These are phyloP conservation scores for Pyrocephalus nanus DNA, from an alignment of 2,797 vertebrate species.

Conservation along the genomic window DNA sequence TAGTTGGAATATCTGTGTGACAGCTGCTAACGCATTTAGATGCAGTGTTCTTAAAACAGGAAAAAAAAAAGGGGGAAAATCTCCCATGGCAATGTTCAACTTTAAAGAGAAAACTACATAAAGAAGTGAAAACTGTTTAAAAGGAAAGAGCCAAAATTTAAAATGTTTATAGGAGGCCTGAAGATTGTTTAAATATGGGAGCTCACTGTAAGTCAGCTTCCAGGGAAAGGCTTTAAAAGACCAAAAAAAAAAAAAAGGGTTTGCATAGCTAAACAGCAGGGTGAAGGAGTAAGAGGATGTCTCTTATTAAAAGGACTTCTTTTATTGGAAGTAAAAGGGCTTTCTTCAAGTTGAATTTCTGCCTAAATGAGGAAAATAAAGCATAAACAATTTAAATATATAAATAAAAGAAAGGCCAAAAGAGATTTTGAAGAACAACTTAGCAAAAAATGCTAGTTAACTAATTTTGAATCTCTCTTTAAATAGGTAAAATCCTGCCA, in stretches of 20 bases:
- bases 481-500: neutral
- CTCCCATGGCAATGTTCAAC: neutral
- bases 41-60: neutral
- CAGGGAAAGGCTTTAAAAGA: neutral
- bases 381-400: neutral
- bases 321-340: neutral
- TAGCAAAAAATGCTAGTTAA: neutral
- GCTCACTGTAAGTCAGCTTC: neutral
- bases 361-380: neutral
- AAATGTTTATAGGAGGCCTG: neutral
- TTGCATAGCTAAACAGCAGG: neutral
- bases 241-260: neutral
- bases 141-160: neutral
- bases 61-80: neutral
- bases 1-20: neutral
- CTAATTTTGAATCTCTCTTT: neutral
- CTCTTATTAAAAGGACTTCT: neutral
- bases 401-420: neutral
- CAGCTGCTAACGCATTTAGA: neutral
- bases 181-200: constrained; percentile 1
- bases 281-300: neutral
- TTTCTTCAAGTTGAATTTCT: neutral
- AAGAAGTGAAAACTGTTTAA: neutral
- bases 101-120: neutral
- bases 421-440: neutral